These are phyloP conservation scores for Turdus rufiventris DNA, from an alignment of 2,113 vertebrate genomes.

Conservation along the genomic window DNA sequence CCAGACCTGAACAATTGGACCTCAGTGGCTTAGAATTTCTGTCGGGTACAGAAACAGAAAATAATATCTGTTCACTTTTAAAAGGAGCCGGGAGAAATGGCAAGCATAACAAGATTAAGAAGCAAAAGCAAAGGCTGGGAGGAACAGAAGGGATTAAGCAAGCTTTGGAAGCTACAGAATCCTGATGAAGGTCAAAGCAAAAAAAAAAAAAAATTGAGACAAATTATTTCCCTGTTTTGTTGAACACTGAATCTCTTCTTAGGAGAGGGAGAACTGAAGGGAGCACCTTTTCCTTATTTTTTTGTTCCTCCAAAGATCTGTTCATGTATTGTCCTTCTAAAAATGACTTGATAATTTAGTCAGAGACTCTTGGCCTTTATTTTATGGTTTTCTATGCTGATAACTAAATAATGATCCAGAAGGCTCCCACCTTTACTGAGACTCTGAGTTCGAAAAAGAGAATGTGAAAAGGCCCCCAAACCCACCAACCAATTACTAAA, in stretches of 20 bases:
- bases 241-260: background rate
- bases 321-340: background rate
- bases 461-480: background rate
- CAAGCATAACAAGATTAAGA: background rate
- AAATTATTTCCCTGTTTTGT: background rate
- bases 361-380: background rate
- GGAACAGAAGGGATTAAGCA: background rate
- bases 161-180: background rate
- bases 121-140: background rate
- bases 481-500: background rate
- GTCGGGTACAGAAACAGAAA: background rate
- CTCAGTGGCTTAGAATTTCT: background rate
- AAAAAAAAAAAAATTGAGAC: background rate
- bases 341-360: background rate
- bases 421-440: background rate
- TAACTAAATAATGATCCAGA: background rate
- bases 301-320: background rate
- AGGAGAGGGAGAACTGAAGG: background rate
- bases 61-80: background rate
- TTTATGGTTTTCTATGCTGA: background rate
- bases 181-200: background rate
- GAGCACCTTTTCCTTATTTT: background rate
- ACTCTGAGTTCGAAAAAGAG: background rate
- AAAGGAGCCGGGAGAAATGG: background rate
- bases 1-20: background rate